These are phyloP conservation scores for Drosophila neotestacea DNA, from an alignment of 2,888 invertebrate species.

Conservation along the genomic window DNA sequence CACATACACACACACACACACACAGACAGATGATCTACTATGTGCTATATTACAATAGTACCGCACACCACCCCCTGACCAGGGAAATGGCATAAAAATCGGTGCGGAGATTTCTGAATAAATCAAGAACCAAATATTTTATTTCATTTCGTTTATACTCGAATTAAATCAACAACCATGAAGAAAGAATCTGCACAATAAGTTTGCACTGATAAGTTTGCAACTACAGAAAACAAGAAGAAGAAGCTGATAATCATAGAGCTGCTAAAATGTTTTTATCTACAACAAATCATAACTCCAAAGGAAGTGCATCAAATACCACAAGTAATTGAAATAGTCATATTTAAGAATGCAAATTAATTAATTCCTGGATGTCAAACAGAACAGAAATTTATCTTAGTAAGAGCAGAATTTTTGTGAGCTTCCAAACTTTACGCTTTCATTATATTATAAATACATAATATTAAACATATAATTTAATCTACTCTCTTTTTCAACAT, in stretches of 20 bases:
- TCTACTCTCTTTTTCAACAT: no score
- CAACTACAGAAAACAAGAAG: background rate
- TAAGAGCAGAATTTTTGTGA: background rate
- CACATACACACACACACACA: constrained; percentile 18
- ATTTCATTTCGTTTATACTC: constrained; percentile 63
- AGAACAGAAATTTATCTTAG: background rate
- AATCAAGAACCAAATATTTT: constrained; percentile 68
- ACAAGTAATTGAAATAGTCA: constrained; percentile 10
- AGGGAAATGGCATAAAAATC: constrained; percentile 50
- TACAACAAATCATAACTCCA: background rate
- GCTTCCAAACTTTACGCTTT: no score
- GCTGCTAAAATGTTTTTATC: constrained; percentile 6
- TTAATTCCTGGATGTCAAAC: background rate
- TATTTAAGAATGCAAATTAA: background rate
- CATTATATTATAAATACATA: no score
- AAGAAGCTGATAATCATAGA: background rate
- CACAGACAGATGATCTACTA: constrained; percentile 22
- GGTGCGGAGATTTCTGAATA: constrained; percentile 60
- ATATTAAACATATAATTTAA: no score
- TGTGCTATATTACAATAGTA: constrained; percentile 36
- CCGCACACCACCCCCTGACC: background rate
- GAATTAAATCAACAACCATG: constrained; percentile 22
- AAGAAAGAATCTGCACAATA: constrained; percentile 9
- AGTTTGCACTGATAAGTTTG: background rate
- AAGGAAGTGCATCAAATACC: constrained; percentile 4